Percentiles rank a stretch among this genome's conserved stretches.
Conservation (phyloP, 2,888 invertebrate genomes). For the Caenorhabditis sp. region DNA sequence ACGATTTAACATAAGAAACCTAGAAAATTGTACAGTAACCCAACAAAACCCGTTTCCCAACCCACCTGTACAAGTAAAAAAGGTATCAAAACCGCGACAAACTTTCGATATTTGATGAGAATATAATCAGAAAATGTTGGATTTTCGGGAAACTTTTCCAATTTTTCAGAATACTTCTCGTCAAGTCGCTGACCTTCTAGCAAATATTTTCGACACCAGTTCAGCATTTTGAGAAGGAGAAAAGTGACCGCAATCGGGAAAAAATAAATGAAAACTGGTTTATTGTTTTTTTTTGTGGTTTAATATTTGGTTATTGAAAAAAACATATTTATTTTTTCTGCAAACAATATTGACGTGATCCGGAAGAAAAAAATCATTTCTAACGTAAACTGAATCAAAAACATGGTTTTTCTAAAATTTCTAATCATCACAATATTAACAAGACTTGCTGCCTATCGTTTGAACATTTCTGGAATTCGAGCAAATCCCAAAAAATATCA, state of each 20-base stretch:
- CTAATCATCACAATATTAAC: neutral
- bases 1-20: too few species aligned
- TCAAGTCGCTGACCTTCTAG: slow-evolving; percentile 29
- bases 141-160: slow-evolving; percentile 20
- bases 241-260: too few species aligned
- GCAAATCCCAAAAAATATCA: neutral
- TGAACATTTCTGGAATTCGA: slow-evolving; percentile 4
- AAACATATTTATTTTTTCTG: too few species aligned
- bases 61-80: slow-evolving; percentile 42
- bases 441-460: neutral
- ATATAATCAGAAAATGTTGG: slow-evolving; percentile 23
- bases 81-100: slow-evolving; percentile 49
- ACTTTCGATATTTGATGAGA: slow-evolving; percentile 47
- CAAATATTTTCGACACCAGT: slow-evolving; percentile 4
- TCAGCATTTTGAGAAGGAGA: neutral
- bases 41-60: too few species aligned
- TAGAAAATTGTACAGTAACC: too few species aligned
- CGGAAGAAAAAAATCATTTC: too few species aligned
- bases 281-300: neutral
- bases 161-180: slow-evolving; percentile 23
- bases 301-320: too few species aligned
- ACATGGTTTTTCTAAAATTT: neutral
- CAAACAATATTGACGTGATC: too few species aligned
- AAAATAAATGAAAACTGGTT: neutral
- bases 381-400: too few species aligned